Percentiles rank a stretch among this genome's conserved stretches.
These are phyloP conservation scores for Dusona sp. DNA, from an alignment of 2,888 invertebrate species.

Conservation along the genomic window DNA sequence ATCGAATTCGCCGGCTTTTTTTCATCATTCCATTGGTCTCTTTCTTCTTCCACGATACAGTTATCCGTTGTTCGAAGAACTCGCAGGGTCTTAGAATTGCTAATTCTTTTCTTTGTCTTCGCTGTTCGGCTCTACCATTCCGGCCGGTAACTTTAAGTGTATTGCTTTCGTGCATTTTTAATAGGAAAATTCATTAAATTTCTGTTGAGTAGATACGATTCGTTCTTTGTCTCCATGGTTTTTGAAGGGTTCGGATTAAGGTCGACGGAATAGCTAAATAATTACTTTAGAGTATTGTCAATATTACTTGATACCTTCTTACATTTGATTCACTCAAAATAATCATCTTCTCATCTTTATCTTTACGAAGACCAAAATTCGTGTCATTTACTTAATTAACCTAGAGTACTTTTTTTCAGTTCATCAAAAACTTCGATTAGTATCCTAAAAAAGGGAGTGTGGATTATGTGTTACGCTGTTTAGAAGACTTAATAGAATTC, in stretches of 20 bases:
- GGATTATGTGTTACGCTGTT: constrained; percentile 43
- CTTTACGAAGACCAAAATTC: not conserved
- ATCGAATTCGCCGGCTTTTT: constrained; percentile 41
- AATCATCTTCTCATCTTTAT: not conserved
- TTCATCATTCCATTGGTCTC: not conserved
- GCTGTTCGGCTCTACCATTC: not conserved
- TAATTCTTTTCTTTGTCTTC: constrained; percentile 44
- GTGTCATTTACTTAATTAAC: not conserved
- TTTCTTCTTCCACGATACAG: constrained; percentile 36
- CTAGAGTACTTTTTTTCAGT: not conserved
- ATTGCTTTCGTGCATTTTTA: constrained; percentile 4
- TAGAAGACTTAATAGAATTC: constrained; percentile 79
- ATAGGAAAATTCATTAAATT: constrained; percentile 12
- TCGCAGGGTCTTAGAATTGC: constrained; percentile 47
- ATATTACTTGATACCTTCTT: not conserved
- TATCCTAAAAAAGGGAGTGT: constrained; percentile 19
- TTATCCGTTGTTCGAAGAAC: constrained; percentile 45
- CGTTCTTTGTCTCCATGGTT: not conserved
- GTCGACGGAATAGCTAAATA: not conserved
- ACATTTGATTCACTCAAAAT: not conserved
- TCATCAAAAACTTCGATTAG: constrained; percentile 49
- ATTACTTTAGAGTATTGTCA: not conserved
- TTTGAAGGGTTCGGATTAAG: not conserved
- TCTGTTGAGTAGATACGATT: not conserved
- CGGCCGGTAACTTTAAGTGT: not conserved